Conservation (phyloP, 1,140 invertebrate species). For the Hirudo medicinalis region DNA sequence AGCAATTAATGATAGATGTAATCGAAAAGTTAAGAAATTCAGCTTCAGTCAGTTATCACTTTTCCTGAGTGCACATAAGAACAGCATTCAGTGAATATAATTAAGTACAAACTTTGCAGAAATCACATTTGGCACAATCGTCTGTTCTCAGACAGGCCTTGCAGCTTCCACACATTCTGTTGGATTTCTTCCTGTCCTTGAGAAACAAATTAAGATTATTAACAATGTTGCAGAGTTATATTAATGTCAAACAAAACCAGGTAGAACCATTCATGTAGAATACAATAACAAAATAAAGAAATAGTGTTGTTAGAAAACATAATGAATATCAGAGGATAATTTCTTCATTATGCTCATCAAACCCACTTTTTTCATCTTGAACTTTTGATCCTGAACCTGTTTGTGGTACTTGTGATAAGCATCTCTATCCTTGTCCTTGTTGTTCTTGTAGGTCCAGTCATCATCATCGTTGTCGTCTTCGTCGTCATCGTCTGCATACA, state of each 20-base stretch:
- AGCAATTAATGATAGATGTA: too few species aligned
- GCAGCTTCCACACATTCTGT: conserved; percentile 62
- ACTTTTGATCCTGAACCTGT: neutral
- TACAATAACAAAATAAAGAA: too few species aligned
- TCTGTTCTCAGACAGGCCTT: conserved; percentile 61
- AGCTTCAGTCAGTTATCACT: neutral
- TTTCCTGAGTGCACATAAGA: neutral
- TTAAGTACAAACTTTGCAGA: conserved; percentile 48
- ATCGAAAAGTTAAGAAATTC: neutral
- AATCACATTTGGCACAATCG: conserved; percentile 74
- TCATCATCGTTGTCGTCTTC: conserved; percentile 1
- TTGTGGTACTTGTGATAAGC: neutral
- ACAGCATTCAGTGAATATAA: too few species aligned
- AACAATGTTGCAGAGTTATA: too few species aligned
- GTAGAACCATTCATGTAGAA: too few species aligned
- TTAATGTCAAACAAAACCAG: too few species aligned
- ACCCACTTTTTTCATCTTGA: neutral
- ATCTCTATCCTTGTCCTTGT: conserved; percentile 1
- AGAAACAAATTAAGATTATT: neutral
- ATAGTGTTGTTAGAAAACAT: too few species aligned
- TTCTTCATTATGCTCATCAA: too few species aligned
- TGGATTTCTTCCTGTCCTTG: conserved; percentile 30
- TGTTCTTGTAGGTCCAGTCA: neutral
- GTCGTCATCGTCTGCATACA: neutral
- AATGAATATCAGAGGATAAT: too few species aligned